phyloP scores from a whole-genome alignment of 2,797 vertebrate genomes.

The Salarias fasciatus region DNA sequence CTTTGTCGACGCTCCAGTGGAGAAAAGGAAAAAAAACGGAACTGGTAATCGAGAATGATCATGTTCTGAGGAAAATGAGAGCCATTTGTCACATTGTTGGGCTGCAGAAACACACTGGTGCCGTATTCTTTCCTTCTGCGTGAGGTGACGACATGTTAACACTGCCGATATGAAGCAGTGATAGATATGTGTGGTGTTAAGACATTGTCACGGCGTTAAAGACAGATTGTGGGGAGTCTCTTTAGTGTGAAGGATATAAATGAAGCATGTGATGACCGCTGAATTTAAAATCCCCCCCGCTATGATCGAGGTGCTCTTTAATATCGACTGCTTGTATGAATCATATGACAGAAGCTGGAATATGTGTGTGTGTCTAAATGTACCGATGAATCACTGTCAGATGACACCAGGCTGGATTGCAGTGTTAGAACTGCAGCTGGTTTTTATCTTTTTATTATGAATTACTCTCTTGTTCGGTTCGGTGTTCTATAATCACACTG shows the following conservation, averaged over 20 bases:
- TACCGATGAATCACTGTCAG: constrained; percentile 4
- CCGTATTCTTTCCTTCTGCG: constrained; percentile 23
- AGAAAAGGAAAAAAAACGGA: constrained; percentile 27
- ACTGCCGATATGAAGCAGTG: constrained; percentile 6
- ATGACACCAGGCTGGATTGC: background rate
- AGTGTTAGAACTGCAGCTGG: background rate
- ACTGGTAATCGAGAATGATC: constrained; percentile 48
- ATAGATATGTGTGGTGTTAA: constrained; percentile 12
- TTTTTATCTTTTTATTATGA: constrained; percentile 13
- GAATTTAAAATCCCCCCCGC: constrained; percentile 31
- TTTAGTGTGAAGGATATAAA: constrained; percentile 18
- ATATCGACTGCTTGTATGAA: constrained; percentile 20
- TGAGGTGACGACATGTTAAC: constrained; percentile 13
- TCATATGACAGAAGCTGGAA: background rate
- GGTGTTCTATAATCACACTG: no score
- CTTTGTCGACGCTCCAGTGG: constrained; percentile 26
- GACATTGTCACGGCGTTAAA: constrained; percentile 15
- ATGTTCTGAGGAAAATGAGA: constrained; percentile 42
- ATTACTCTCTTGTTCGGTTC: constrained; percentile 5
- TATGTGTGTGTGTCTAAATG: background rate
- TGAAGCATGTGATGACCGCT: constrained; percentile 9
- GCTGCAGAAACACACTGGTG: constrained; percentile 35
- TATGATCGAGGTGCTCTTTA: constrained; percentile 1
- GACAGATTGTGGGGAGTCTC: constrained; percentile 12
- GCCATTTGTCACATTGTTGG: constrained; percentile 42